These are phyloP conservation scores for Pituophis catenifer DNA, from an alignment of 2,113 vertebrate genomes.

Conservation along the genomic window DNA sequence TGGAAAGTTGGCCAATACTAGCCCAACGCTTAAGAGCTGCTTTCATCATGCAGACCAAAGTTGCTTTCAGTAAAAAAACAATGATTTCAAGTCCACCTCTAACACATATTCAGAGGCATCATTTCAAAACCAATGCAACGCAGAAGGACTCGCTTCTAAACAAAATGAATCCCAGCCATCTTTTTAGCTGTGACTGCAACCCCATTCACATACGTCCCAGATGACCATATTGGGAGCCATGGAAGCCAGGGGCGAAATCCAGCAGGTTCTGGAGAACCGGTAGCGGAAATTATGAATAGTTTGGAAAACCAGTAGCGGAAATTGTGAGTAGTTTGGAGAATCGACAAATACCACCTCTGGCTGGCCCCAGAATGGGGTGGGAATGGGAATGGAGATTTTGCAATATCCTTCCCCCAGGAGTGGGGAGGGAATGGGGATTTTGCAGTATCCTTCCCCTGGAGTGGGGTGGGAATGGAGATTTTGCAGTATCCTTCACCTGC, in stretches of 20 bases:
- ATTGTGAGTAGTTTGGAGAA: no score
- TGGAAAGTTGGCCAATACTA: background rate
- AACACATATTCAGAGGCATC: background rate
- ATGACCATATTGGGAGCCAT: background rate
- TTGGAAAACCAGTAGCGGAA: no score
- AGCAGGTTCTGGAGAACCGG: no score
- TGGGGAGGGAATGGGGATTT: no score
- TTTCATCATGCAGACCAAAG: background rate
- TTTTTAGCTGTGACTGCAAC: background rate
- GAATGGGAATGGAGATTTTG: no score
- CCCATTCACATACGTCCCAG: background rate
- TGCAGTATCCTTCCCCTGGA: no score
- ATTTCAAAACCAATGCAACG: background rate
- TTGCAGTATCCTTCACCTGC: no score
- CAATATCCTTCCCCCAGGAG: no score
- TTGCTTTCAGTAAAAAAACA: background rate
- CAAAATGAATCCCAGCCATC: background rate
- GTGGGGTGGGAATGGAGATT: no score
- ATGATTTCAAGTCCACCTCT: background rate
- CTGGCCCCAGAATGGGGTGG: no score
- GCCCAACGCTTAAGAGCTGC: background rate
- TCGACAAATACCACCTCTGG: no score
- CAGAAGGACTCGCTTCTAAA: background rate
- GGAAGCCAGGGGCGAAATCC: background rate
- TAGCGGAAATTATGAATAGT: no score